phyloP scores from a whole-genome alignment of 2,113 vertebrate species.

The Heterotis niloticus region DNA sequence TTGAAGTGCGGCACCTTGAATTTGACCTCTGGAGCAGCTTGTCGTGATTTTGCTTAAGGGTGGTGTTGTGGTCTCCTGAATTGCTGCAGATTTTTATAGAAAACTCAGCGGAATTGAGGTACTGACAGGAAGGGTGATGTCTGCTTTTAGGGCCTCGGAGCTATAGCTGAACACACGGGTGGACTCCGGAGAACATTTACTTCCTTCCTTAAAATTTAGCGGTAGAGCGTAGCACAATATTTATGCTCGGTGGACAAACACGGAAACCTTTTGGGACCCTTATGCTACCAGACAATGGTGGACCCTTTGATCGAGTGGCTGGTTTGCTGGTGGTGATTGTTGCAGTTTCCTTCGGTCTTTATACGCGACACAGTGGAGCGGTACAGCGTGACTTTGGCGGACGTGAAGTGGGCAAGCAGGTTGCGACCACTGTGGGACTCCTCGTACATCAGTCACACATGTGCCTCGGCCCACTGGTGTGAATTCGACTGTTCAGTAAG shows the following conservation, averaged over 20 bases:
- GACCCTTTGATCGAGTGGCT: too few relatives aligned
- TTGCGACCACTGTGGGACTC: neutral
- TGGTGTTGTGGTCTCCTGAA: neutral
- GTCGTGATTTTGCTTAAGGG: neutral
- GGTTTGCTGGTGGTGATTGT: too few relatives aligned
- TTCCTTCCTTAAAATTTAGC: too few relatives aligned
- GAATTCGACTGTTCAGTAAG: too few relatives aligned
- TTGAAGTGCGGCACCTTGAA: constrained; percentile 43
- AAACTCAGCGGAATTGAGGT: too few relatives aligned
- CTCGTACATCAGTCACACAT: too few relatives aligned
- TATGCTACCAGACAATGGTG: too few relatives aligned
- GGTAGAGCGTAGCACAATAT: too few relatives aligned
- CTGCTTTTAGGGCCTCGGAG: neutral
- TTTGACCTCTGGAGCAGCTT: constrained; percentile 33
- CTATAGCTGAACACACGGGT: neutral
- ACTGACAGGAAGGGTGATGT: neutral
- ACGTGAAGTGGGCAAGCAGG: neutral
- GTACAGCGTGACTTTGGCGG: neutral
- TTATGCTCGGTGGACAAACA: too few relatives aligned
- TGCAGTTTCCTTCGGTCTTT: too few relatives aligned
- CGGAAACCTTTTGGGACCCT: too few relatives aligned
- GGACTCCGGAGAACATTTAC: neutral
- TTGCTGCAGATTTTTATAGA: neutral
- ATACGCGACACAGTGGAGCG: neutral
- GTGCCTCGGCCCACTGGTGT: too few relatives aligned